Base-by-base conservation (phyloP, 2,888 invertebrate species). In the Anoplius nigerrimus region DNA sequence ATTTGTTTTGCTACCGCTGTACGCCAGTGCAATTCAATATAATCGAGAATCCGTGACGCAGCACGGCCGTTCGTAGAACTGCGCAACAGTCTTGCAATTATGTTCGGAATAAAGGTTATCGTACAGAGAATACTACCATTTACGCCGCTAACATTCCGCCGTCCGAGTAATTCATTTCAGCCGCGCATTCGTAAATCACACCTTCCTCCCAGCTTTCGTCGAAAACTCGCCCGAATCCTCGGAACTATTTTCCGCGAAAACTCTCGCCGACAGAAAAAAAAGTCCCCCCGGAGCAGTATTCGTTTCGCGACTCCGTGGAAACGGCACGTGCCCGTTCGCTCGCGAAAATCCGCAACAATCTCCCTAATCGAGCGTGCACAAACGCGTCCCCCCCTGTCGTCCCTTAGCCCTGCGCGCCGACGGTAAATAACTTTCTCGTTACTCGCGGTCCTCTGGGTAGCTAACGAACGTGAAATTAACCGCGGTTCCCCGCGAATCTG, bases 381-480 rank as follows among this genome's bases (percentile, higher is more conserved):
- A 73, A 11, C 42, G 46, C 54, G 69, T 64, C 62, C 42, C 67
- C 27, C 43, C 6, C 51, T 45, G 45, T 59, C 62, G 27, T 53
- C 54, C 53, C 16, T 34, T 34, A 34, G 34, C 34, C 43, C 45
- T 34, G 21, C 48, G 68, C 51, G 60, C 61, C 66, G n/a, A n/a
- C n/a, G 73, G 61, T 64, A 66, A 72, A 72, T 72, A 74, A 74
- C 74, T 66, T 72, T 54, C 46, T 59, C 27, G 66, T 72, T 70
- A 62, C 60, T 65, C 67, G 52, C 72, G 66, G 59, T 57, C 59
- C 74, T 67, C 61, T 72, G 52, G 66, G 62, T 60, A 64, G 62
- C 66, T 72, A 72, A 72, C 72, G 67, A 74, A 74, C 74, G 74
- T 74, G 72, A 72, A 74, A 74, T 74, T 72, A 74, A 69, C 69